Evolutionary conservation across 2,113 vertebrate species (phyloP), one percentile per base, ranked within the genome.

Genomic region (Brachypodius melanocephalos): DNA sequence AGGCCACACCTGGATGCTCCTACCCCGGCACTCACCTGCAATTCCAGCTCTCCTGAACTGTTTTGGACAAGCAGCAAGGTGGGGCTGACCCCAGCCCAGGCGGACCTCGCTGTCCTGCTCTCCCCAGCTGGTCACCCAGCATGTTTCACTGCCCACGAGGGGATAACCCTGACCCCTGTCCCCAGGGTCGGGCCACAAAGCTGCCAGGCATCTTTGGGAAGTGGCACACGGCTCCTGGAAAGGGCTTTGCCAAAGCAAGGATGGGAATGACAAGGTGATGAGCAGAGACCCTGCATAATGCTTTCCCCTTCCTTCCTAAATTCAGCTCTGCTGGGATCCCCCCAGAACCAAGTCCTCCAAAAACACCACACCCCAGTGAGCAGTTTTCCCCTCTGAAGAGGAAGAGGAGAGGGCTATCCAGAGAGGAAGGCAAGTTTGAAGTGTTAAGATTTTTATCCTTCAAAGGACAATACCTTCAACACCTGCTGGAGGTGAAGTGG

Each of bases 221-320:
- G 71, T 24, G 29, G 61, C 34, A 85, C 9, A 4, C 1, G 0
- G 0, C 90, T 74, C 66, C 62, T 16, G n/a, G 24, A 38, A 67
- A 63, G 26, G 31, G 32, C 38, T 90, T 18, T 49, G 83, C 36
- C 45, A 31, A 40, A 45, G 55, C 55, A n/a, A 21, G 12, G 34
- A 28, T 0, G 1, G 45, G n/a, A 36, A 49, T 0, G 2, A 10
- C 28, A 9, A 20, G 51, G 49, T 21, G 42, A 89, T 3, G 59
- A 93, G 55, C 0, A 0, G 3, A 12, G 2, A 1, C 3, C n/a
- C 40, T 19, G 17, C 3, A 1, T 32, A 20, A 4, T 1, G 7
- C 12, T 46, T 54, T 59, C 3, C 0, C 0, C 4, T 54, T 55
- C 69, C 51, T 58, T 62, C 55, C 74, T 20, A 52, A 54, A 45